These are phyloP conservation scores for Antigone vipio DNA, from an alignment of 2,113 vertebrate genomes.

Conservation along the genomic window DNA sequence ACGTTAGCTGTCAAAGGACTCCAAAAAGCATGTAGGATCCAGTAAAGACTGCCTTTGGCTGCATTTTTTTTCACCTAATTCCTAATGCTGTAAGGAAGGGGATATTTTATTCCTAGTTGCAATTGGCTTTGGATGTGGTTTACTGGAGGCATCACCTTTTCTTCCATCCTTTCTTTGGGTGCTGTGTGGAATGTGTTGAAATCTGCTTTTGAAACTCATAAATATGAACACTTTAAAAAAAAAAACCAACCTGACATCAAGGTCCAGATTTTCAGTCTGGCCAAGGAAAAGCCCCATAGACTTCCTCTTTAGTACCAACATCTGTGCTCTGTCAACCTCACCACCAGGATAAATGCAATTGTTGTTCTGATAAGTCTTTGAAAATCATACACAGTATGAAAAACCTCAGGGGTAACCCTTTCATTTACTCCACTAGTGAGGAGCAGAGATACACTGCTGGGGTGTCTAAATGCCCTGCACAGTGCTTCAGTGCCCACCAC, in stretches of 20 bases:
- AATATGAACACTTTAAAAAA: rapidly evolving
- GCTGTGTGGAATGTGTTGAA: neutral
- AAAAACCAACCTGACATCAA: neutral
- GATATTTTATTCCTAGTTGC: neutral
- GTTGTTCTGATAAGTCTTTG: neutral
- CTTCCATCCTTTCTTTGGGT: neutral
- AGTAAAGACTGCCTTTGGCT: neutral
- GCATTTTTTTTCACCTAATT: neutral
- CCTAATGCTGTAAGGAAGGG: neutral
- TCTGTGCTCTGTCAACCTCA: neutral
- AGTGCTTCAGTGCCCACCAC: neutral
- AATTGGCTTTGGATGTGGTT: neutral
- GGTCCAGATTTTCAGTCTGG: neutral
- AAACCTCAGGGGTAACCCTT: neutral
- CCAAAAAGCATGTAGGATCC: neutral
- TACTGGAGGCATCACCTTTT: neutral
- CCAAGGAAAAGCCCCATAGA: neutral
- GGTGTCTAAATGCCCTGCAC: rapidly evolving
- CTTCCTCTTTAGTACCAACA: neutral
- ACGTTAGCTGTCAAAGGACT: neutral
- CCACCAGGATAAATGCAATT: neutral
- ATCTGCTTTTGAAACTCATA: neutral
- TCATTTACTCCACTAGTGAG: neutral
- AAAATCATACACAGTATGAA: neutral
- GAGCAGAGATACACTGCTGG: neutral